A percentile compares a stretch with the other conserved stretches of the same genome.
Evolutionary conservation across 2,113 vertebrate species (phyloP).

Genomic region (Acrocephalus arundinaceus): DNA sequence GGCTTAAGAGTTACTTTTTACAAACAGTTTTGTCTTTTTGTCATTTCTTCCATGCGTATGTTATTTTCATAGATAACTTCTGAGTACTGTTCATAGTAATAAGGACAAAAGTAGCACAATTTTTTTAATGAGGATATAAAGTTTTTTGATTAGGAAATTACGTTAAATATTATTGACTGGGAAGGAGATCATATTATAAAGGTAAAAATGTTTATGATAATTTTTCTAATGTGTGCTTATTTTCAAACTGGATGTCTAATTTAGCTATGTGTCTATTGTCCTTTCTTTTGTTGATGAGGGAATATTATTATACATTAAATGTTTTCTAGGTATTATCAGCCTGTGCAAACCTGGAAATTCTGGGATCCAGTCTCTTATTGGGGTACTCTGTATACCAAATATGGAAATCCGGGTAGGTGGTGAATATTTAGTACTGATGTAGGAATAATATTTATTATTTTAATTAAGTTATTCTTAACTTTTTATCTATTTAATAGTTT

Average conservation of each 20-base stretch:
- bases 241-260: background rate
- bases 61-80: background rate
- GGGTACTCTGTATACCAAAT: slow-evolving; percentile 98
- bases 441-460: background rate
- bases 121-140: background rate
- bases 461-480: background rate
- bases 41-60: background rate
- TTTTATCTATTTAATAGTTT: background rate
- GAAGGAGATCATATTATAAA: background rate
- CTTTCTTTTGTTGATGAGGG: background rate
- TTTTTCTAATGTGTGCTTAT: background rate
- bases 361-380: slow-evolving; percentile 96
- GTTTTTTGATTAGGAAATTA: background rate
- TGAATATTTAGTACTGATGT: background rate
- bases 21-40: background rate
- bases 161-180: background rate
- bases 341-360: slow-evolving; percentile 96
- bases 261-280: background rate
- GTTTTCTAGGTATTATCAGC: slow-evolving; percentile 90
- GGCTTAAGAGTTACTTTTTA: background rate
- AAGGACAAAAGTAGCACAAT: background rate
- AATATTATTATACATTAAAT: background rate
- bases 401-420: slow-evolving; percentile 96
- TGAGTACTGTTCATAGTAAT: background rate
- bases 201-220: background rate